Conservation (phyloP, 2,888 invertebrate genomes). For the Scaptomyza polygonia region DNA sequence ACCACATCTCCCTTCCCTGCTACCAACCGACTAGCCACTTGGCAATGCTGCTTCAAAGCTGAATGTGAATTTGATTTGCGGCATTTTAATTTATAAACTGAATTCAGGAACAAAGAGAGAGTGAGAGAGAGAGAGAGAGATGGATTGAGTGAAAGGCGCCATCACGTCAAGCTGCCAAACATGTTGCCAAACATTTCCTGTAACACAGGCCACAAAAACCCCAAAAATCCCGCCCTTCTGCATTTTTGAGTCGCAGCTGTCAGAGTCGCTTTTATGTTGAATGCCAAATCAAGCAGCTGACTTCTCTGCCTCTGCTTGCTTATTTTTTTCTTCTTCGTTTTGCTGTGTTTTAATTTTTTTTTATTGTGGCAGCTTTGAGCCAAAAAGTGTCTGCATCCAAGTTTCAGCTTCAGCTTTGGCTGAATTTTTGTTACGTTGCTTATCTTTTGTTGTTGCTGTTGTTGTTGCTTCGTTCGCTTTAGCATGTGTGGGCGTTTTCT, state of each 20-base stretch:
- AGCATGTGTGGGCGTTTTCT: constrained; percentile 34
- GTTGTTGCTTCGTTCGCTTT: constrained; percentile 27
- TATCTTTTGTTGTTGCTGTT: constrained; percentile 17
- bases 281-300: constrained; percentile 75
- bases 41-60: constrained; percentile 49
- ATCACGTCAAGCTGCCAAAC: constrained; percentile 63
- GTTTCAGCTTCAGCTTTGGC: constrained; percentile 24
- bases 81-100: constrained; percentile 81
- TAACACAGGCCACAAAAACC: constrained; percentile 25
- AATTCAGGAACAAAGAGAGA: constrained; percentile 28
- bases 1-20: not conserved
- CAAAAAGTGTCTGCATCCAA: not conserved
- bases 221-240: constrained; percentile 18
- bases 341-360: constrained; percentile 46
- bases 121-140: not conserved
- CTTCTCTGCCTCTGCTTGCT: constrained; percentile 25
- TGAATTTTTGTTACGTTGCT: constrained; percentile 26
- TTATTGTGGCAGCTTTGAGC: constrained; percentile 7
- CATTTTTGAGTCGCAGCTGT: constrained; percentile 62
- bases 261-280: constrained; percentile 59
- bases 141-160: no score
- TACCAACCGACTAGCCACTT: constrained; percentile 25
- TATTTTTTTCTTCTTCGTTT: constrained; percentile 17
- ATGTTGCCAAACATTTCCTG: constrained; percentile 66
- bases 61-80: constrained; percentile 81